Base-by-base conservation (phyloP, 2,888 invertebrate species). In the Synanthedon formicaeformis region DNA sequence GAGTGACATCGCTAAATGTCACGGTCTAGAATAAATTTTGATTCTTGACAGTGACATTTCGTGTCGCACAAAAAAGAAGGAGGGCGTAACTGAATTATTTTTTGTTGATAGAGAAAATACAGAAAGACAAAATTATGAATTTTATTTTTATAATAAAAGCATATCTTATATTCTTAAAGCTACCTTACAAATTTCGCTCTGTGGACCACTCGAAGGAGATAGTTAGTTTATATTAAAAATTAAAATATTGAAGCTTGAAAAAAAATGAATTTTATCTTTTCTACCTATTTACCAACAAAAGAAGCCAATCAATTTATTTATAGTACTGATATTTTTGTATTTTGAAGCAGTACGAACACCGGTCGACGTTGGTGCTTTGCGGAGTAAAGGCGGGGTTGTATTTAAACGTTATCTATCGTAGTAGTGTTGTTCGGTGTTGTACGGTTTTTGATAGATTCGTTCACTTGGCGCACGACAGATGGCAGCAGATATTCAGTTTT, bases 311-410 rank as follows among this genome's bases (percentile, higher is more conserved):
- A 45, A 13, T 45, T 23, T 13, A 45, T 14, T 13, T 14, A 45
- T 34, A 34, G 23, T 18, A 6, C 13, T 45, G 12, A 45, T 74
- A 73, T 75, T 76, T 76, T 75, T 76, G 60, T 76, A 75, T 55
- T 60, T 55, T 53, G 55, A 40, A 58, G 70, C 77, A 69, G 73
- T 76, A 71, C 73, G 84, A 75, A 84, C 84, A 81, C 82, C 85
- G 84, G 81, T 68, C 67, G 69, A 71, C 66, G 75, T 78, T 83
- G 85, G 85, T 85, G 86, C 85, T 85, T 81, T 69, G 78, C 73
- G 71, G 67, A 67, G 56, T 45, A 8, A 45, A 6, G 45, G 5
- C 45, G 14, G 34, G 34, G 34, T 34, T 34, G 50, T 50, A n/a
- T 50, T 50, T 27, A 40, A 23, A 18, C 13, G 51, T 12, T 23